Base-by-base conservation (phyloP, 2,888 invertebrate genomes). In the Conchocele bisecta region DNA sequence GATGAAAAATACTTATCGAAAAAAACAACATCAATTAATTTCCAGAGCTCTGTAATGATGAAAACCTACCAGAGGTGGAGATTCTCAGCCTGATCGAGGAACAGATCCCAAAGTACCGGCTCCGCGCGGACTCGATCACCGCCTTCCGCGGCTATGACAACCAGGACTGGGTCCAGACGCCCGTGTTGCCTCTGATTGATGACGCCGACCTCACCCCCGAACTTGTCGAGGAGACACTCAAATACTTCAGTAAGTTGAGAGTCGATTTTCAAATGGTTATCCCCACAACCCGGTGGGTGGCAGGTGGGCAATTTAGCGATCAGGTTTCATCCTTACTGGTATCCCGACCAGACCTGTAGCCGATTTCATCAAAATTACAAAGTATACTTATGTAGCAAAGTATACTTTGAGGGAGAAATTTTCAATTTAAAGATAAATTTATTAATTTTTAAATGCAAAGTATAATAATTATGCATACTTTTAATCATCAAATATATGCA, bases 21-120 rank as follows among this genome's bases (percentile, higher is more conserved):
- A 13, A 35, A 35, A 35, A 35, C n/a, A 13, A n/a, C n/a, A 35
- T 35, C n/a, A 35, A 35, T 11, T n/a, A 2, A 15, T 86, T 93
- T 93, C 74, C 94, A 97, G 97, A 97, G 93, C 94, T 98, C 93
- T 97, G 97, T 94, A 96, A 95, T 93, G 95, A 95, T 92, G 96
- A 95, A 91, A 95, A 97, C 92, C 94, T 97, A 92, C 96, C 97
- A 78, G 98, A 98, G 93, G 97, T 98, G 89, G 98, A 98, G 93
- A 96, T 98, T 89, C 95, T 98, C 92, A 97, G 97, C 92, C 93
- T 98, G 84, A 93, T 98, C 84, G 96, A 97, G 93, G 98, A 98
- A 92, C 96, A 97, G 92, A 97, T 98, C 91, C 98, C 98, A 59
- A 95, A 95, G 90, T 98, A 98, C 92, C 96, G 95, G 90, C 94